These are phyloP conservation scores for Dicrurus megarhynchus DNA, from an alignment of 2,113 vertebrate species.

Conservation along the genomic window DNA sequence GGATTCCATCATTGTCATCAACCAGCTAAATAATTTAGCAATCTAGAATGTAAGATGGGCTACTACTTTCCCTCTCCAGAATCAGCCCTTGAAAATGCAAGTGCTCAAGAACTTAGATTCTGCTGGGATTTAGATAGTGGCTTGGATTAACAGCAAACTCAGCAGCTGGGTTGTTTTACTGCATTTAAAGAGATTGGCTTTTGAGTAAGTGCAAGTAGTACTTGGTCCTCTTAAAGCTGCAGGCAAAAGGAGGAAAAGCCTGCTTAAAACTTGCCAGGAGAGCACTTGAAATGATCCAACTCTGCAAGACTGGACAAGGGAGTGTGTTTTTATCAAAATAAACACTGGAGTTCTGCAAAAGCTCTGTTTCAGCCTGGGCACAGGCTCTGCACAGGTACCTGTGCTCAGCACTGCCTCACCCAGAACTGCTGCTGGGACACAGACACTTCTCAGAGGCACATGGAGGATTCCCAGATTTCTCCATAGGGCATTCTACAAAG, in stretches of 20 bases:
- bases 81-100: background rate
- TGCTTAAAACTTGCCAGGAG: background rate
- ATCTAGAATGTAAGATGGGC: background rate
- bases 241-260: background rate
- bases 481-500: background rate
- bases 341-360: background rate
- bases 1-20: background rate
- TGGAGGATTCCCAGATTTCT: accelerated
- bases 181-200: background rate
- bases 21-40: background rate
- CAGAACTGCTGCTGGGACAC: background rate
- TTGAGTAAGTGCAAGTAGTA: background rate
- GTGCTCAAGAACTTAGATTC: background rate
- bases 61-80: background rate
- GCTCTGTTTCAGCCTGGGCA: background rate
- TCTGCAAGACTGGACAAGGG: background rate
- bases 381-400: background rate
- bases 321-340: background rate
- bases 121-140: background rate
- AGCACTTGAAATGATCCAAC: background rate
- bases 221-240: background rate
- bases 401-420: background rate
- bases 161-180: background rate
- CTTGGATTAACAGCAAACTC: background rate
- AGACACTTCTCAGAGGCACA: background rate